Conservation (phyloP, 2,113 vertebrate genomes). For the Triplophysa rosa region DNA sequence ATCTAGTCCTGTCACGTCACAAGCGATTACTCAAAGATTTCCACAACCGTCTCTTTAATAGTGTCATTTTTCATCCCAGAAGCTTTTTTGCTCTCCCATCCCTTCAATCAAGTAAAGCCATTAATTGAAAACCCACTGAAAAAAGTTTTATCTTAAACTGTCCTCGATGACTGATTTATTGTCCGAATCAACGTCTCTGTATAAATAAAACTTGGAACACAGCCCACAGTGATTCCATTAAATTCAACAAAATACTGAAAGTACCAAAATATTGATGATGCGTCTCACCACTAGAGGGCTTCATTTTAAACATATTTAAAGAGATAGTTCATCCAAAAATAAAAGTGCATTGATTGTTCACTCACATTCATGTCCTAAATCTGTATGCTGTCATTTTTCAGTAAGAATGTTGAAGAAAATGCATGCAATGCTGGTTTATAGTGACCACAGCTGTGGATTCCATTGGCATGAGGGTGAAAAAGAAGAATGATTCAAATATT, state of each 20-base stretch:
- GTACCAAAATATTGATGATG: conserved; percentile 4
- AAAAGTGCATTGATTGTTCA: no score
- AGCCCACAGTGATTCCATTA: background rate
- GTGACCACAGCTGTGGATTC: no score
- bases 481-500: no score
- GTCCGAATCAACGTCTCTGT: background rate
- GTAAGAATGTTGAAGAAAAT: no score
- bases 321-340: background rate
- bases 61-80: conserved; percentile 53
- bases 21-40: conserved; percentile 43
- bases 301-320: conserved; percentile 10
- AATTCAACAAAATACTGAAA: background rate
- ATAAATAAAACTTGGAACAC: background rate
- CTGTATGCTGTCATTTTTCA: no score
- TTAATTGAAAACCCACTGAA: conserved; percentile 43
- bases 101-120: conserved; percentile 36
- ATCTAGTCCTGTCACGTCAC: conserved; percentile 23
- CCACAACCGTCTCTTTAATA: conserved; percentile 49
- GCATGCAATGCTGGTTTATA: no score
- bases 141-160: conserved; percentile 1
- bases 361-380: no score
- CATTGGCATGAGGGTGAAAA: no score
- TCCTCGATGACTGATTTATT: conserved; percentile 21
- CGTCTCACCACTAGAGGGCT: conserved; percentile 21
- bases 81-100: conserved; percentile 28